These are phyloP conservation scores for Phrixothrix hirtus DNA, from an alignment of 2,888 invertebrate genomes.

Conservation along the genomic window DNA sequence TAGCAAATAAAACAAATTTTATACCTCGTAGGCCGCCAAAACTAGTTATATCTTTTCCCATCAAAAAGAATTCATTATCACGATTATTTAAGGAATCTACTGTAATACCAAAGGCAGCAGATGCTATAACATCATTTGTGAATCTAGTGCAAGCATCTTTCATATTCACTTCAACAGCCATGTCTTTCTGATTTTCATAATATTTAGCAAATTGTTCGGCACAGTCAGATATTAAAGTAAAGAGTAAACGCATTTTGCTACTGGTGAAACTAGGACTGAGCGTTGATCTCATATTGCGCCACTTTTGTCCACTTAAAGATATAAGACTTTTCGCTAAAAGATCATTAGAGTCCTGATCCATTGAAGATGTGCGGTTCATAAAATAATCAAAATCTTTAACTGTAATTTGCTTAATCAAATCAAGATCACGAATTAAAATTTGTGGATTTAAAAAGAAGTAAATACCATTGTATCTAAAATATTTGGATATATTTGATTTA, in stretches of 20 bases:
- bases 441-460: neutral
- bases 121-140: neutral
- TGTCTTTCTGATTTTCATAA: constrained; percentile 4
- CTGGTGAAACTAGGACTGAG: constrained; percentile 62
- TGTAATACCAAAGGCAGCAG: neutral
- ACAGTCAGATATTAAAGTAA: constrained; percentile 54
- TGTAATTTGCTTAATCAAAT: neutral
- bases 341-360: neutral
- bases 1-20: neutral
- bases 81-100: neutral
- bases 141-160: neutral
- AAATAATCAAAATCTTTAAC: constrained; percentile 3
- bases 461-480: constrained; percentile 1
- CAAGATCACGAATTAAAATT: neutral
- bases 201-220: constrained; percentile 40
- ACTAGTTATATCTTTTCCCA: neutral
- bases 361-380: neutral
- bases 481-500: too few species aligned
- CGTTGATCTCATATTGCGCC: constrained; percentile 54
- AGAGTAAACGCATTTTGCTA: constrained; percentile 60
- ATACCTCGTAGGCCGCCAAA: constrained; percentile 3
- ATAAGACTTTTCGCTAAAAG: neutral
- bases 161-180: neutral
- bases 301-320: neutral
- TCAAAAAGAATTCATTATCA: constrained; percentile 6